A percentile compares a stretch with the other conserved stretches of the same genome.
Evolutionary conservation across 1,140 invertebrate species (phyloP).

Genomic region (Leptopilina boulardi): DNA sequence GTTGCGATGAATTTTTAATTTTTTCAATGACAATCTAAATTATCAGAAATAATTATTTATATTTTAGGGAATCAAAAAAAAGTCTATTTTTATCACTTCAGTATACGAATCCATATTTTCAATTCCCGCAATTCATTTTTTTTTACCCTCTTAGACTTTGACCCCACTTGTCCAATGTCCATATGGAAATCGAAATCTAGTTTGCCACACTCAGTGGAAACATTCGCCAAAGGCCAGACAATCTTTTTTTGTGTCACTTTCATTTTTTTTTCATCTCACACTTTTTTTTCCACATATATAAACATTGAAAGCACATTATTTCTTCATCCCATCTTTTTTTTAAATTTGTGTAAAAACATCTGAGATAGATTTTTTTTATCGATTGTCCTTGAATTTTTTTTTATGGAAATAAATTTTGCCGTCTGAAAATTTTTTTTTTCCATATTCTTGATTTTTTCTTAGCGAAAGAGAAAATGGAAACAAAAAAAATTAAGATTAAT

Average conservation of each 20-base stretch:
- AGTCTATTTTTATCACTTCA: too few species aligned
- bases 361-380: slow-evolving; percentile 43
- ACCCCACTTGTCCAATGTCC: slow-evolving; percentile 38
- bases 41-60: too few species aligned
- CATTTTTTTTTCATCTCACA: slow-evolving; percentile 38
- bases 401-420: too few species aligned
- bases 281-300: slow-evolving; percentile 56
- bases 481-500: too few species aligned
- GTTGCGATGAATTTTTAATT: too few species aligned
- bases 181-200: slow-evolving; percentile 73
- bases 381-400: neutral
- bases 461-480: too few species aligned
- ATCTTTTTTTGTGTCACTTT: slow-evolving; percentile 35
- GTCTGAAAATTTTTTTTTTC: too few species aligned
- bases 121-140: slow-evolving; percentile 31
- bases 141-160: slow-evolving; percentile 30
- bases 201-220: slow-evolving; percentile 70
- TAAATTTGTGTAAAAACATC: slow-evolving; percentile 46
- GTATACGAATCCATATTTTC: slow-evolving; percentile 49
- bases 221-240: slow-evolving; percentile 69
- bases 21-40: too few species aligned
- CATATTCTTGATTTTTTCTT: too few species aligned
- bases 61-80: too few species aligned
- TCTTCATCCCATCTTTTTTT: slow-evolving; percentile 59
- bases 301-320: slow-evolving; percentile 72